A percentile compares a stretch with the other conserved stretches of the same genome.
Evolutionary conservation across 2,888 invertebrate species (phyloP).

Genomic region (Heliconius ethilla): DNA sequence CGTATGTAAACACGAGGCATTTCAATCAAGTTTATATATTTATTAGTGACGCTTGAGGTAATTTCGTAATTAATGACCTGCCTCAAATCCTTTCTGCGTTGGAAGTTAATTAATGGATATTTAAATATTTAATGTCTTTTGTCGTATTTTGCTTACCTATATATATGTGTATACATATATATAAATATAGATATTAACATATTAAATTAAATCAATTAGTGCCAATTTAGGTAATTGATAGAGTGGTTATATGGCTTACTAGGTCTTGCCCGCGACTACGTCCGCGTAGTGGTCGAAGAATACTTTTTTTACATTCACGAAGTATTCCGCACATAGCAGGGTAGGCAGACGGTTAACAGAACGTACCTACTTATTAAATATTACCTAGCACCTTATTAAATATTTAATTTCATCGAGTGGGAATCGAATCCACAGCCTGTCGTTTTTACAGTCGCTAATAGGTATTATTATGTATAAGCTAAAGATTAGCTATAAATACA

Average conservation of each 20-base stretch:
- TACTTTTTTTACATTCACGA: neutral
- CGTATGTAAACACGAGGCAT: constrained; percentile 2
- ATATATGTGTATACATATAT: neutral
- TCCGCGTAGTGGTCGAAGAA: no score
- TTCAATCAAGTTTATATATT: constrained; percentile 7
- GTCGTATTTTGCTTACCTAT: neutral
- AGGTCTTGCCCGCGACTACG: no score
- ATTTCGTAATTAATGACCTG: constrained; percentile 31
- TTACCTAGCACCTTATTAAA: no score
- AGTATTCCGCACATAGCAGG: no score
- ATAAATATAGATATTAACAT: neutral
- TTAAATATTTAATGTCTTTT: neutral
- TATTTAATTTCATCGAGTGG: no score
- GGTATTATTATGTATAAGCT: neutral
- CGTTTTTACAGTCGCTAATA: no score
- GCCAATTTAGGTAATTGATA: neutral
- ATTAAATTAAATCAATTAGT: neutral
- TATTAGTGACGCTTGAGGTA: constrained; percentile 8
- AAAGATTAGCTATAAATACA: neutral
- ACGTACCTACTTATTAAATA: no score
- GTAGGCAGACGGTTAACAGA: no score
- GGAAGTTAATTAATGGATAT: constrained; percentile 15
- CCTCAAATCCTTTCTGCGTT: constrained; percentile 22
- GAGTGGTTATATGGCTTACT: neutral
- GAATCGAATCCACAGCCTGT: no score